These are phyloP conservation scores for Neogale vison DNA, from an alignment of 2,113 vertebrate species.

Conservation along the genomic window DNA sequence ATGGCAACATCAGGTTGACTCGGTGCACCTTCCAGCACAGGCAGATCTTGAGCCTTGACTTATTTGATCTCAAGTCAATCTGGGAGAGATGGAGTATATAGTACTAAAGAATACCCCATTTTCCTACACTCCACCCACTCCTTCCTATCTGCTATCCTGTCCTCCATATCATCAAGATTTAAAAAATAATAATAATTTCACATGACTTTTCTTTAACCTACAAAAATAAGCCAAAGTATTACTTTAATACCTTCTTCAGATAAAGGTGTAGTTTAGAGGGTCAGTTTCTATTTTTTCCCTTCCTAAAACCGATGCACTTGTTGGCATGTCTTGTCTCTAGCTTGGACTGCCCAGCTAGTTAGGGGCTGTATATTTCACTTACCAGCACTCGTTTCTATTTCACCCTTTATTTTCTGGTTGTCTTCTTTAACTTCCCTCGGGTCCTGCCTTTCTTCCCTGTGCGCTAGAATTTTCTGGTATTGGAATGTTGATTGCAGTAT, in stretches of 20 bases:
- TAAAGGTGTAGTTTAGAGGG: not conserved
- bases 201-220: not conserved
- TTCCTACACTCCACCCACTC: not conserved
- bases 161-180: not conserved
- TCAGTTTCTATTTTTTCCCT: not conserved
- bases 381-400: not conserved
- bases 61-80: slow-evolving; percentile 71
- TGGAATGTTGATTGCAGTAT: not conserved
- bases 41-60: slow-evolving; percentile 66
- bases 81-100: not conserved
- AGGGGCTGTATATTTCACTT: not conserved
- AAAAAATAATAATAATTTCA: not conserved
- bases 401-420: not conserved
- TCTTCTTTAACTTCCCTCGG: not conserved
- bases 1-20: slow-evolving; percentile 88
- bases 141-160: not conserved
- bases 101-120: not conserved
- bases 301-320: not conserved
- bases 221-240: not conserved
- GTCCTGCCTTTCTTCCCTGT: not conserved
- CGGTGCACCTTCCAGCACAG: slow-evolving; percentile 77
- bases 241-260: not conserved
- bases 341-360: not conserved
- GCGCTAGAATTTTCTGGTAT: not conserved
- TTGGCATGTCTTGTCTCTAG: not conserved